These are phyloP conservation scores for Euwallacea fornicatus DNA, from an alignment of 1,140 invertebrate species.

Conservation along the genomic window DNA sequence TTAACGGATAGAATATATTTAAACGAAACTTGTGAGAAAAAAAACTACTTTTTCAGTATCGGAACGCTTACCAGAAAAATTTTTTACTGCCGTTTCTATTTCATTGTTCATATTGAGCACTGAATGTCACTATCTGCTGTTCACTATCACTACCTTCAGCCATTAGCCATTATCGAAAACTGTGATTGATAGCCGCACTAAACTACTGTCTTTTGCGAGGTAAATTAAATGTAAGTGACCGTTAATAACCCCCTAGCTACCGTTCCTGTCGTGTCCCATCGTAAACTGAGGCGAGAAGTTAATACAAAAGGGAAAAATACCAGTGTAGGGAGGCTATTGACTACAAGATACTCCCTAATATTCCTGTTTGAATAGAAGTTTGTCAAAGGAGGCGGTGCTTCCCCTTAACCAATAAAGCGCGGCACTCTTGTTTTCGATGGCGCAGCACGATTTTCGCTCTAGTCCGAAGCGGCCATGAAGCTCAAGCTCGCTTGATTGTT, in stretches of 20 bases:
- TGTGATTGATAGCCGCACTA: not conserved
- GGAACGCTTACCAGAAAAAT: conserved; percentile 32
- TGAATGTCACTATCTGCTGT: conserved; percentile 11
- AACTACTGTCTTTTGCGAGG: conserved; percentile 1
- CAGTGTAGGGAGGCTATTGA: conserved; percentile 39
- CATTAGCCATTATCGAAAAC: not conserved
- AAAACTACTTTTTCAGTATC: no score
- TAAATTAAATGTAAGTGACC: conserved; percentile 4
- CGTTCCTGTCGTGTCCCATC: conserved; percentile 35
- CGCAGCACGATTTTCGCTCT: conserved; percentile 36
- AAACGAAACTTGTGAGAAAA: no score
- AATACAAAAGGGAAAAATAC: conserved; percentile 39
- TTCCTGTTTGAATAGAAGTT: conserved; percentile 48
- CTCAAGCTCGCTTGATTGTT: conserved; percentile 28
- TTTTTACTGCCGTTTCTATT: conserved; percentile 31
- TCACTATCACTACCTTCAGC: not conserved
- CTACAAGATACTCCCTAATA: conserved; percentile 54
- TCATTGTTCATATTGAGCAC: conserved; percentile 40
- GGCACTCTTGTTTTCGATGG: conserved; percentile 28
- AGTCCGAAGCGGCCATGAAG: conserved; percentile 34
- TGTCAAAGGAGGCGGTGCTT: conserved; percentile 44
- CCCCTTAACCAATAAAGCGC: conserved; percentile 47
- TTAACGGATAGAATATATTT: no score
- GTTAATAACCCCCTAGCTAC: conserved; percentile 27
- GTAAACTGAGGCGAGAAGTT: conserved; percentile 36